Conservation (phyloP, 2,797 vertebrate species). For the Valencia hispanica region DNA sequence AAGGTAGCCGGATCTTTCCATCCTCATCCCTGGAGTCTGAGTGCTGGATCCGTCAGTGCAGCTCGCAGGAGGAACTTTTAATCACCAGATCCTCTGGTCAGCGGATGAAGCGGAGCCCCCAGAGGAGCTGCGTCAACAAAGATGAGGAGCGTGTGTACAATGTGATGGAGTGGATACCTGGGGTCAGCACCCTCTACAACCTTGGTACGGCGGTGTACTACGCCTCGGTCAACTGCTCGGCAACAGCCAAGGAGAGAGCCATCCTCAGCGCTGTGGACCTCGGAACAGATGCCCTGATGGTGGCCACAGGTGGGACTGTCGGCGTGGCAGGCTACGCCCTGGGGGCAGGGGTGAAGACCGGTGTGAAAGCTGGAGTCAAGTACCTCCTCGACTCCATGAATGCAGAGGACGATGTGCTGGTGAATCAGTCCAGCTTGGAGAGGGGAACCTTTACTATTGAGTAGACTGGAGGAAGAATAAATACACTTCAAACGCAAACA, state of each 20-base stretch:
- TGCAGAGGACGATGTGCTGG: slow-evolving; percentile 72
- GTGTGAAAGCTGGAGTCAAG: slow-evolving; percentile 83
- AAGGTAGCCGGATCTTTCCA: slow-evolving; percentile 72
- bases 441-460: slow-evolving; percentile 65
- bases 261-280: slow-evolving; percentile 85
- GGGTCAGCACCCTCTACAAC: slow-evolving; percentile 86
- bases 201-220: slow-evolving; percentile 91
- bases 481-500: slow-evolving; percentile 11
- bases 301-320: slow-evolving; percentile 66
- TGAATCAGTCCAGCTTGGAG: slow-evolving; percentile 79
- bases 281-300: slow-evolving; percentile 85
- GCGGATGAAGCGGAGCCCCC: slow-evolving; percentile 58
- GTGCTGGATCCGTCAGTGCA: slow-evolving; percentile 80
- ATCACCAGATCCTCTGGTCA: neutral
- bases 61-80: neutral
- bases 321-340: slow-evolving; percentile 76
- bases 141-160: slow-evolving; percentile 79
- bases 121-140: slow-evolving; percentile 71
- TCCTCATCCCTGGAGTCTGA: slow-evolving; percentile 48
- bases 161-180: slow-evolving; percentile 84
- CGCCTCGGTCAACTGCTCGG: slow-evolving; percentile 83
- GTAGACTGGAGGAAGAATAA: slow-evolving; percentile 37
- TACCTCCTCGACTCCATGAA: slow-evolving; percentile 80
- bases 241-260: slow-evolving; percentile 84
- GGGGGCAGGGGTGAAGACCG: slow-evolving; percentile 83